Percentiles rank a stretch among this genome's conserved stretches.
Conservation (phyloP, 2,797 vertebrate genomes). For the Sylvilagus floridanus region DNA sequence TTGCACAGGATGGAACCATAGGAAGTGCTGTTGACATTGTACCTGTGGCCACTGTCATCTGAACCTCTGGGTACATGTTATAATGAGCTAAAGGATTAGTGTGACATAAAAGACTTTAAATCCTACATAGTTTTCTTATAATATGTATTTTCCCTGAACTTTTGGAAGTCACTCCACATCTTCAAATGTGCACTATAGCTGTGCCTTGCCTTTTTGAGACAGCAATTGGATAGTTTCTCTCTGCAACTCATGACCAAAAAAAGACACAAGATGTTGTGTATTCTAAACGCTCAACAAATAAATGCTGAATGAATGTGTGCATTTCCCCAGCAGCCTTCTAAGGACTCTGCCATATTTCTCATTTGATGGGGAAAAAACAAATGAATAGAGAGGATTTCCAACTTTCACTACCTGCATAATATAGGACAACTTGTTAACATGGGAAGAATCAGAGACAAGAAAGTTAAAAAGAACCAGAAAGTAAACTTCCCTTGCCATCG, state of each 20-base stretch:
- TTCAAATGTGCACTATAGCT: background rate
- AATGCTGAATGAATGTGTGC: background rate
- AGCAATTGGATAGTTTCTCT: background rate
- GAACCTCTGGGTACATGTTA: background rate
- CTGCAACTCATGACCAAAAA: background rate
- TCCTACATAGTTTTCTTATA: no score
- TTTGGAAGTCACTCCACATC: background rate
- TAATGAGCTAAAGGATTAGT: no score
- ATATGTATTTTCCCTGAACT: no score
- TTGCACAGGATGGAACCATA: background rate
- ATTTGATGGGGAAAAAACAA: background rate
- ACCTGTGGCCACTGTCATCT: background rate
- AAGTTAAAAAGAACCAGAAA: background rate
- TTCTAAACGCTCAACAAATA: background rate
- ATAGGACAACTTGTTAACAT: background rate
- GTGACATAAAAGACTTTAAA: no score
- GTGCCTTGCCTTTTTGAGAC: background rate
- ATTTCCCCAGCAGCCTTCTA: background rate
- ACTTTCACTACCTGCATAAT: background rate
- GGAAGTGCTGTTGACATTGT: background rate
- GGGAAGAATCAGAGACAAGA: background rate
- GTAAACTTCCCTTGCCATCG: background rate
- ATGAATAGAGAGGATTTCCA: background rate
- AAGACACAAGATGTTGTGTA: background rate
- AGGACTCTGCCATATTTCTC: background rate